Percentiles rank a stretch among this genome's conserved stretches.
Evolutionary conservation across 2,113 vertebrate genomes (phyloP).

Genomic region (Atrichornis clamosus): DNA sequence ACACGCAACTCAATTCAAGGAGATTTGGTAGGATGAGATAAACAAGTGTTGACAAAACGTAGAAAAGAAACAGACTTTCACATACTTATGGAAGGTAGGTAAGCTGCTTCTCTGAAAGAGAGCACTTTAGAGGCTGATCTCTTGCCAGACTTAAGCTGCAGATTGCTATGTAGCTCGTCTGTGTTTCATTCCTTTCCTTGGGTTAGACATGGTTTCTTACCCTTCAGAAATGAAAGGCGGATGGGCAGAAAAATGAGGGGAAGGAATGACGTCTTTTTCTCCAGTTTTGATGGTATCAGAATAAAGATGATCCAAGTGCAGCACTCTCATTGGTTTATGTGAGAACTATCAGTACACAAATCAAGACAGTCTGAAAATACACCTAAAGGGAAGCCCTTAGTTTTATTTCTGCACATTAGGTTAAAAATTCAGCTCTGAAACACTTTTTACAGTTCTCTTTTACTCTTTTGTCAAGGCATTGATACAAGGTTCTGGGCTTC

Average conservation of each 20-base stretch:
- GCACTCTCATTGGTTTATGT: not conserved
- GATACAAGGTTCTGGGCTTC: not conserved
- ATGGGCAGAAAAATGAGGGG: not conserved
- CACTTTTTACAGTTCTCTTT: not conserved
- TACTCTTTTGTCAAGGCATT: not conserved
- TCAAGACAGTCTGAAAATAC: not conserved
- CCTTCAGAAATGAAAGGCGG: not conserved
- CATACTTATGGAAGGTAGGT: slow-evolving; percentile 34
- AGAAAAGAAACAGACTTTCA: slow-evolving; percentile 42
- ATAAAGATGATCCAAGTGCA: not conserved
- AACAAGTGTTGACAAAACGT: slow-evolving; percentile 23
- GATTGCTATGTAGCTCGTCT: not conserved
- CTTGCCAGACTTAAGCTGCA: slow-evolving; percentile 15
- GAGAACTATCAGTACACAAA: not conserved
- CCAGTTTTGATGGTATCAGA: not conserved
- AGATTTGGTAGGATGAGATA: slow-evolving; percentile 50
- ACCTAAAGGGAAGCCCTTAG: not conserved
- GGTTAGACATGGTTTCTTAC: not conserved
- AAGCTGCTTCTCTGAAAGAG: slow-evolving; percentile 43
- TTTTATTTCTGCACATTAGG: not conserved
- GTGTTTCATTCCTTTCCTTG: not conserved
- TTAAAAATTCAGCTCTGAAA: not conserved
- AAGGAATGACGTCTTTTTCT: not conserved
- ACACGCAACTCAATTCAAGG: not conserved
- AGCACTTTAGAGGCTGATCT: not conserved